Conservation (phyloP, 2,113 vertebrate genomes). For the Daphoenositta chrysoptera region DNA sequence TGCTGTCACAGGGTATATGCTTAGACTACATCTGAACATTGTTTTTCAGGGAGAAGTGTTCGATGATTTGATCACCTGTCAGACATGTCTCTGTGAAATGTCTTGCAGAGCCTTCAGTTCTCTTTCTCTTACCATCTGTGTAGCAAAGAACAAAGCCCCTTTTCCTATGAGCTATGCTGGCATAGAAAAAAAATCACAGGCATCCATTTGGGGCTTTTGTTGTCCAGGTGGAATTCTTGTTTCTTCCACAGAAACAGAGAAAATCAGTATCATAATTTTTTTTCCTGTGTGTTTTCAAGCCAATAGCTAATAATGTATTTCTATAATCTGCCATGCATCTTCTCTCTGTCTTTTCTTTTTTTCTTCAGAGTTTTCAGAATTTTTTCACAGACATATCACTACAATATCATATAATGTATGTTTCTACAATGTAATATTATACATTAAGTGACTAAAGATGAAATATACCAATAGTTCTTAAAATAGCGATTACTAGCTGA, state of each 20-base stretch:
- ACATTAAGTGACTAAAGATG: background rate
- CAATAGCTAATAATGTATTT: background rate
- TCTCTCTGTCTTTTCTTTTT: background rate
- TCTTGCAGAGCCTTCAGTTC: slow-evolving; percentile 68
- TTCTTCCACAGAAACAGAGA: background rate
- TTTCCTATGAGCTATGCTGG: background rate
- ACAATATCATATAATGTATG: background rate
- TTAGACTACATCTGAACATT: slow-evolving; percentile 74
- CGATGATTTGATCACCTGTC: slow-evolving; percentile 81
- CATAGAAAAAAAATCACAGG: slow-evolving; percentile 32
- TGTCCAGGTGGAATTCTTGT: slow-evolving; percentile 15
- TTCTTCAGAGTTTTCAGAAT: background rate
- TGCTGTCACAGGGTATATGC: slow-evolving; percentile 67
- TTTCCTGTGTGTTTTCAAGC: background rate
- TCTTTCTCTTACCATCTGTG: slow-evolving; percentile 66
- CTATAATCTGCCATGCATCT: background rate
- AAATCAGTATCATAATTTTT: background rate
- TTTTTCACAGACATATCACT: background rate
- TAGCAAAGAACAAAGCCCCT: slow-evolving; percentile 70
- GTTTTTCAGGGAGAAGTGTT: slow-evolving; percentile 73
- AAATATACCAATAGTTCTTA: background rate
- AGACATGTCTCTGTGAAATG: slow-evolving; percentile 71
- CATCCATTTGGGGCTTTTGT: slow-evolving; percentile 28
- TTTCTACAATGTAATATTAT: background rate
- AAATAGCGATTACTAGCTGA: background rate